phyloP scores from a whole-genome alignment of 2,797 vertebrate genomes.

The Lacerta viridis region DNA sequence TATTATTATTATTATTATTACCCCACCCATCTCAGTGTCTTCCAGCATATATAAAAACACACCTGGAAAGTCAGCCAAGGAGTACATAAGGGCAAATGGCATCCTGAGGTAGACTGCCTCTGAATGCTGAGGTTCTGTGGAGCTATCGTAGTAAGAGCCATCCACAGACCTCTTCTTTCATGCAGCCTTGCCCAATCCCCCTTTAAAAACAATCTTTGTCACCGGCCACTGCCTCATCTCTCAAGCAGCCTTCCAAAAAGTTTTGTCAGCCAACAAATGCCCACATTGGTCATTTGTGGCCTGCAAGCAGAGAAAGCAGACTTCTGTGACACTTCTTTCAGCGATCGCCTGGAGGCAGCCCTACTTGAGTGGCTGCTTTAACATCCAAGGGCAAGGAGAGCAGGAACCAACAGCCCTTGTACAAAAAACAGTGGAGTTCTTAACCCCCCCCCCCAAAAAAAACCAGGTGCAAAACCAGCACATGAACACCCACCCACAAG shows the following conservation, averaged over 20 bases:
- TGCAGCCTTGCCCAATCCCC: background rate
- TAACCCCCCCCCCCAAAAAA: background rate
- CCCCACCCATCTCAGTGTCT: too few species aligned
- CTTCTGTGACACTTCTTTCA: too few species aligned
- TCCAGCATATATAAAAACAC: too few species aligned
- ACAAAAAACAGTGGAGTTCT: constrained; percentile 29
- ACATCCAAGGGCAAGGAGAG: constrained; percentile 35
- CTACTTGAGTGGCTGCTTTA: background rate
- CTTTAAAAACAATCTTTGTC: background rate
- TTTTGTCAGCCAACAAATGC: background rate
- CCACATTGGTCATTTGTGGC: background rate
- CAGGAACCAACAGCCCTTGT: constrained; percentile 39
- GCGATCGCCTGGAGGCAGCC: background rate
- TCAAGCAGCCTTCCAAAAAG: background rate
- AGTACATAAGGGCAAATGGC: background rate
- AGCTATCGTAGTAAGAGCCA: background rate
- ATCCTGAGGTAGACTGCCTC: background rate
- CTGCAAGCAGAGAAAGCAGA: background rate
- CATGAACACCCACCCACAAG: constrained; percentile 39
- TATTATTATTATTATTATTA: too few species aligned
- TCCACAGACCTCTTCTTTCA: background rate
- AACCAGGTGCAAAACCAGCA: constrained; percentile 39
- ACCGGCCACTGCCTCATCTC: background rate
- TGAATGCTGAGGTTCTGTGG: background rate
- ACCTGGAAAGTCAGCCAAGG: background rate